Conservation (phyloP, 2,113 vertebrate genomes). For the Chroicocephalus ridibundus region DNA sequence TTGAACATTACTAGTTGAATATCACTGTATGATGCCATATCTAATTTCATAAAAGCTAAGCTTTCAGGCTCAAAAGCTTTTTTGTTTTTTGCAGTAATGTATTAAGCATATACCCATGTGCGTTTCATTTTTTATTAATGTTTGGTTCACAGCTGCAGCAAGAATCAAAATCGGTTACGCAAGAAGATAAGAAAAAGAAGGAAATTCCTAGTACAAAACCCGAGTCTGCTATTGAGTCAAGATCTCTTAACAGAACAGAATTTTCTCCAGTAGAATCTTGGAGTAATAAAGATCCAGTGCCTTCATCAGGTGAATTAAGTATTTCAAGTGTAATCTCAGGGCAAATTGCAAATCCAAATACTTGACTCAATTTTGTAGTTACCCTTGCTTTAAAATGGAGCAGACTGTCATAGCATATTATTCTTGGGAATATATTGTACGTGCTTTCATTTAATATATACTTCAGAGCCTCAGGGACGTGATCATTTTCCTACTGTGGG, state of each 20-base stretch:
- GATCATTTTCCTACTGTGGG: not conserved
- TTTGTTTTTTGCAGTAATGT: not conserved
- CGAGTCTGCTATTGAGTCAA: not conserved
- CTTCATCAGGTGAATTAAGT: constrained; percentile 51
- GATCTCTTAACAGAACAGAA: not conserved
- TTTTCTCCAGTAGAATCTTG: not conserved
- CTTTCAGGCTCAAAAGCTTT: not conserved
- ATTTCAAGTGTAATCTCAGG: not conserved
- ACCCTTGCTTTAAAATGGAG: not conserved
- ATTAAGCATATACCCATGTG: not conserved
- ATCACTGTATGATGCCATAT: not conserved
- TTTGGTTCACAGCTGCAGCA: constrained; percentile 32
- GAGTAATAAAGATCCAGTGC: not conserved
- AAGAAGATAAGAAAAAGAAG: constrained; percentile 16
- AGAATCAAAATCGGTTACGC: not conserved
- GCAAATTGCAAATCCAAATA: constrained; percentile 9
- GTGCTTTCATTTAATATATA: not conserved
- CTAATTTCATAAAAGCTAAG: not conserved
- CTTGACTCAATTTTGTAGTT: not conserved
- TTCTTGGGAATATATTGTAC: not conserved
- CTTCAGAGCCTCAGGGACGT: not conserved
- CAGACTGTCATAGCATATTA: not conserved
- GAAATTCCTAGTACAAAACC: not conserved
- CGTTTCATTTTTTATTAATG: not conserved
- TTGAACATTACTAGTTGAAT: not conserved